Evolutionary conservation across 2,888 invertebrate species (phyloP).

Genomic region (Eupithecia tripunctaria): DNA sequence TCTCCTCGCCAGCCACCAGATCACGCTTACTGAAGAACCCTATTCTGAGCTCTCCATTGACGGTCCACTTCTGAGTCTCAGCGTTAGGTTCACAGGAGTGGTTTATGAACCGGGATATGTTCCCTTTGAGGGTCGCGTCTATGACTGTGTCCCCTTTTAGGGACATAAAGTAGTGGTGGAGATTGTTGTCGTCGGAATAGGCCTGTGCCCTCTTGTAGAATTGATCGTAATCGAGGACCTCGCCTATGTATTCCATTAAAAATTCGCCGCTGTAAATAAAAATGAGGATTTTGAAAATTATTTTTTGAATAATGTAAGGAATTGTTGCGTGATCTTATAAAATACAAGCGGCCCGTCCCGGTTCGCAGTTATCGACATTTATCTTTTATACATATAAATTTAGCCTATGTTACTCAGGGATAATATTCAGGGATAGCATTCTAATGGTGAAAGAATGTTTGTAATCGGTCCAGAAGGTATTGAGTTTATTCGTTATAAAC

Average conservation of each 20-base stretch:
- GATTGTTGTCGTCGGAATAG: conserved; percentile 95
- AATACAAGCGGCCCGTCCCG: too few relatives aligned
- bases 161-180: conserved; percentile 99
- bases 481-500: too few relatives aligned
- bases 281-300: not conserved
- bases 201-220: conserved; percentile 94
- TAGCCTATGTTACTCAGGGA: too few relatives aligned
- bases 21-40: conserved; percentile 97
- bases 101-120: conserved; percentile 98
- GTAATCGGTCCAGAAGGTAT: too few relatives aligned
- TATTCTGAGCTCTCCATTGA: conserved; percentile 95
- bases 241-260: conserved; percentile 99
- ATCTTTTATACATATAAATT: too few relatives aligned
- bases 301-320: not conserved
- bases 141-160: conserved; percentile 93
- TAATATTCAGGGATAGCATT: too few relatives aligned
- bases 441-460: too few relatives aligned
- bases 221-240: conserved; percentile 95
- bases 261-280: conserved; percentile 91
- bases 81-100: conserved; percentile 99
- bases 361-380: too few relatives aligned
- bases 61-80: conserved; percentile 99
- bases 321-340: not conserved
- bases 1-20: conserved; percentile 95
- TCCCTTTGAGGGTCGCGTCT: conserved; percentile 98